phyloP scores from a whole-genome alignment of 1,140 invertebrate species.

The Ceratitis capitata region DNA sequence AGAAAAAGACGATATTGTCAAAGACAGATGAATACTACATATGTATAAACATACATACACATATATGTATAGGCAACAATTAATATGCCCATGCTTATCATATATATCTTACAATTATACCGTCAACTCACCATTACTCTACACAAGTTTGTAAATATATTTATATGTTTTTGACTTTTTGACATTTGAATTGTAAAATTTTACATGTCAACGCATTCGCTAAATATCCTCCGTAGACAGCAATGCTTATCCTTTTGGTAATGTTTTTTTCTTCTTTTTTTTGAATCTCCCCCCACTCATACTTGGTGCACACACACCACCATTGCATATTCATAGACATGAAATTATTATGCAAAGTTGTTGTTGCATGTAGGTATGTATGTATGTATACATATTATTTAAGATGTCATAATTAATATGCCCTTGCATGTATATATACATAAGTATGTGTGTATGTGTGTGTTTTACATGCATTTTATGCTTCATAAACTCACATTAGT shows the following conservation, averaged over 20 bases:
- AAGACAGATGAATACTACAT: background rate
- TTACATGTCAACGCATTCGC: constrained; percentile 17
- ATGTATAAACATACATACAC: background rate
- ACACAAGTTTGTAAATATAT: background rate
- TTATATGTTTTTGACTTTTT: constrained; percentile 24
- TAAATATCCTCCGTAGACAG: background rate
- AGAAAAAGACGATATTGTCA: background rate
- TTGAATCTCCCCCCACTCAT: background rate
- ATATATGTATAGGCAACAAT: too few relatives aligned
- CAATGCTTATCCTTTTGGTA: background rate
- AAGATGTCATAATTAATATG: constrained; percentile 27
- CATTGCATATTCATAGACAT: constrained; percentile 1
- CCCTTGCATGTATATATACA: background rate
- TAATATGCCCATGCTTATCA: too few relatives aligned
- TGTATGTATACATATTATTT: constrained; percentile 13
- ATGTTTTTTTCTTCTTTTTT: background rate
- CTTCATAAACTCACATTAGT: background rate
- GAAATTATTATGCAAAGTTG: constrained; percentile 23
- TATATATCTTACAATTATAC: too few relatives aligned
- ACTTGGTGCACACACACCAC: background rate
- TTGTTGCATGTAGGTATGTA: too few relatives aligned
- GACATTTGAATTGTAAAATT: constrained; percentile 37
- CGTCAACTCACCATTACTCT: too few relatives aligned
- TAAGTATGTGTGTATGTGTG: background rate
- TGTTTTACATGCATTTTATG: constrained; percentile 23